Evolutionary conservation across 2,113 vertebrate species (phyloP).

Genomic region (Donacobius atricapilla): DNA sequence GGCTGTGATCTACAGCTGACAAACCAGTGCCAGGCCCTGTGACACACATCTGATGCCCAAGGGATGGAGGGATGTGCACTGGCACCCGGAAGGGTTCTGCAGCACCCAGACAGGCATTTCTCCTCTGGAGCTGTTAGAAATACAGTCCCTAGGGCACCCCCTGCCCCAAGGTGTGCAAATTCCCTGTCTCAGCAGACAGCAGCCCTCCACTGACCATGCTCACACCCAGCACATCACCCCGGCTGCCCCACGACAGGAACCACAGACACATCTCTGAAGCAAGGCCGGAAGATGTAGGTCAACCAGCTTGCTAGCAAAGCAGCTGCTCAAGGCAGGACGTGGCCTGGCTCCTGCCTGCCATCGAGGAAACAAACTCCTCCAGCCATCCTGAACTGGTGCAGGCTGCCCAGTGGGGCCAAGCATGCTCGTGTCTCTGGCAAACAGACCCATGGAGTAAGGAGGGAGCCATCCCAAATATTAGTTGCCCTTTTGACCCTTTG

Average conservation of each 20-base stretch:
- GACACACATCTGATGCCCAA: accelerated
- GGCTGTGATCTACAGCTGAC: not conserved
- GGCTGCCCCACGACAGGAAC: not conserved
- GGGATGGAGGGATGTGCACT: not conserved
- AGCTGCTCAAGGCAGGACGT: not conserved
- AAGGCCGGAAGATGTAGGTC: not conserved
- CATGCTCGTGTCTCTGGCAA: not conserved
- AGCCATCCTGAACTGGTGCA: accelerated
- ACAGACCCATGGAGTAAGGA: not conserved
- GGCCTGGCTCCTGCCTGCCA: not conserved
- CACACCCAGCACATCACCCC: not conserved
- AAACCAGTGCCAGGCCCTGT: not conserved
- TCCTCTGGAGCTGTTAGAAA: not conserved
- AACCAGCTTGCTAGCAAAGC: not conserved
- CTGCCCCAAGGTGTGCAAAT: not conserved
- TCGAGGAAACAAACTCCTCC: not conserved
- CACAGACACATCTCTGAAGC: not conserved
- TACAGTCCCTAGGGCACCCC: not conserved
- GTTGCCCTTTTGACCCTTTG: not conserved
- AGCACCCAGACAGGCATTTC: not conserved
- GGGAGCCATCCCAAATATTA: not conserved
- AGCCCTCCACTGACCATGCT: not conserved
- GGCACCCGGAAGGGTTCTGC: not conserved
- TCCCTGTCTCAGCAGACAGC: not conserved
- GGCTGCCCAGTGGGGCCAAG: not conserved